Percentiles rank a stretch among this genome's conserved stretches.
These are phyloP conservation scores for Drosophila aff. DNA, from an alignment of 1,140 invertebrate species.

Conservation along the genomic window DNA sequence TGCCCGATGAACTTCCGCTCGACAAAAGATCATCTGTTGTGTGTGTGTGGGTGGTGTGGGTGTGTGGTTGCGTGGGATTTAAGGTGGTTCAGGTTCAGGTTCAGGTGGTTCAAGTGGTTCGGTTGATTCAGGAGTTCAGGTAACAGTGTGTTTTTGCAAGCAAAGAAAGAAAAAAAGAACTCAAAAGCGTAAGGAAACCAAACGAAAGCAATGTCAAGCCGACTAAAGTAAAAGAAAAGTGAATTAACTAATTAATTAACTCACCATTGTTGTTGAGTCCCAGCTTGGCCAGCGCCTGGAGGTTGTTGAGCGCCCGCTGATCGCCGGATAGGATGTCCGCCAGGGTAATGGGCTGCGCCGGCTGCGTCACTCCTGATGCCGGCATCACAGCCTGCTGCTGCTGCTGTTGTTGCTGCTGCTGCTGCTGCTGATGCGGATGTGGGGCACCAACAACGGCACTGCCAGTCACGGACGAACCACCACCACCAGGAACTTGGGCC, in stretches of 20 bases:
- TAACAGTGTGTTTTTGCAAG: constrained; percentile 19
- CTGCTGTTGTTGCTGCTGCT: constrained; percentile 64
- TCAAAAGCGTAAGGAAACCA: constrained; percentile 30
- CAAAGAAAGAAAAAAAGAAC: constrained; percentile 36
- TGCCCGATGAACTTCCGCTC: constrained; percentile 86
- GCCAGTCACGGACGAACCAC: constrained; percentile 63
- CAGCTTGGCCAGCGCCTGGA: constrained; percentile 94
- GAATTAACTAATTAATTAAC: constrained; percentile 17
- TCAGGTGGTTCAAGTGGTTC: constrained; percentile 16
- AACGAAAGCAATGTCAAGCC: constrained; percentile 4
- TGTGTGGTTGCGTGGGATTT: constrained; percentile 20
- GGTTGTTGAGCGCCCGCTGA: constrained; percentile 93
- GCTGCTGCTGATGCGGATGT: constrained; percentile 15
- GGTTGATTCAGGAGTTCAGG: background rate
- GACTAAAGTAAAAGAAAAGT: background rate
- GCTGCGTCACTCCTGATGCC: constrained; percentile 54
- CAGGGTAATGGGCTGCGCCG: constrained; percentile 88
- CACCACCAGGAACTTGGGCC: constrained; percentile 42
- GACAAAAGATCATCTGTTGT: constrained; percentile 84
- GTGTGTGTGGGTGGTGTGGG: background rate
- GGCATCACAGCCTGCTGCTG: constrained; percentile 74
- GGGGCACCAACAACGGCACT: constrained; percentile 63
- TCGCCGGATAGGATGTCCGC: constrained; percentile 91
- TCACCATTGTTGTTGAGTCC: constrained; percentile 90
- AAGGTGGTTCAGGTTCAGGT: constrained; percentile 6